Evolutionary conservation across 1,140 invertebrate genomes (phyloP).

Genomic region (Drosophila trapezifrons): DNA sequence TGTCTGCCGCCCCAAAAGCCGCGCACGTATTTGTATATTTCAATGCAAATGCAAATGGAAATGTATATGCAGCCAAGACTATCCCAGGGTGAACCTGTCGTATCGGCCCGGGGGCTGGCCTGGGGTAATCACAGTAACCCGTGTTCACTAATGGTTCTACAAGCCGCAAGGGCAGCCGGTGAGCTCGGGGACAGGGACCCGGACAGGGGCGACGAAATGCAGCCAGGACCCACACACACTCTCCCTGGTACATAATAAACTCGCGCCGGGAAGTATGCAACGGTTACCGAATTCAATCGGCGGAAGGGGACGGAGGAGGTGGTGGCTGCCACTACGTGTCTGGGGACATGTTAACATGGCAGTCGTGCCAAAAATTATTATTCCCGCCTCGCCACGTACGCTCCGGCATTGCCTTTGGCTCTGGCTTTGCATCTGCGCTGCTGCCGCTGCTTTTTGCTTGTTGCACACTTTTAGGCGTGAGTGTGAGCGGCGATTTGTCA

Average conservation of each 20-base stretch:
- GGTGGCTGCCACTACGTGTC: constrained; percentile 65
- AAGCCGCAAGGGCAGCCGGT: constrained; percentile 79
- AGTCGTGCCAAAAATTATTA: constrained; percentile 84
- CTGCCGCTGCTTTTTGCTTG: constrained; percentile 61
- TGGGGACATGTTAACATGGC: constrained; percentile 84
- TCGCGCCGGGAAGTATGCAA: constrained; percentile 66
- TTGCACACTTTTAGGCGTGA: constrained; percentile 61
- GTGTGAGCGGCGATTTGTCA: constrained; percentile 78
- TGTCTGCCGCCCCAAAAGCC: constrained; percentile 77
- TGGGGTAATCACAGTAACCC: constrained; percentile 73
- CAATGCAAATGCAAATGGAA: constrained; percentile 69
- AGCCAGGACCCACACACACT: constrained; percentile 41
- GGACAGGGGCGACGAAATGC: constrained; percentile 70
- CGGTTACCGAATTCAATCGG: constrained; percentile 38
- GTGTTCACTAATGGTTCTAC: constrained; percentile 84
- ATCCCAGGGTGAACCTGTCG: constrained; percentile 25
- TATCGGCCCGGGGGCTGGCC: not conserved
- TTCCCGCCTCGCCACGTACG: constrained; percentile 70
- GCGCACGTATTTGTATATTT: constrained; percentile 80
- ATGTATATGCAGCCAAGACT: constrained; percentile 32
- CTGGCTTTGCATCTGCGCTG: constrained; percentile 26
- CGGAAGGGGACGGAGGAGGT: not conserved
- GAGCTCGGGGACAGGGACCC: constrained; percentile 18
- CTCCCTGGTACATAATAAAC: constrained; percentile 64
- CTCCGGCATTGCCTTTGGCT: constrained; percentile 45